Percentiles rank a stretch among this genome's conserved stretches.
These are phyloP conservation scores for Platorchestia sp. DNA, from an alignment of 1,140 invertebrate genomes.

Conservation along the genomic window DNA sequence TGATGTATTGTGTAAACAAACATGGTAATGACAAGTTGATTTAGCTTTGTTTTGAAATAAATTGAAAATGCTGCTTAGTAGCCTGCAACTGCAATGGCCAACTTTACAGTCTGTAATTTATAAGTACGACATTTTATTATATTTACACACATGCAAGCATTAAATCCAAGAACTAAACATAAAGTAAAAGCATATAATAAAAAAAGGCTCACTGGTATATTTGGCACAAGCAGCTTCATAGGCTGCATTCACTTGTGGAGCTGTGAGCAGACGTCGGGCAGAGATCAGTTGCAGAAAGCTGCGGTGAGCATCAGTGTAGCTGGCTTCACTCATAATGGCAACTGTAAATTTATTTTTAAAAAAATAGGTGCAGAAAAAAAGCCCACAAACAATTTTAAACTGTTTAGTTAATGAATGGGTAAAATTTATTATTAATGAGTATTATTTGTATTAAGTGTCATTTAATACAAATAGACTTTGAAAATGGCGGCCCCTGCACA, in stretches of 20 bases:
- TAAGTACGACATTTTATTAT: neutral
- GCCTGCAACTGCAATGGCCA: neutral
- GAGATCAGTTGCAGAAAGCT: conserved; percentile 22
- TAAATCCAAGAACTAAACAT: too few species aligned
- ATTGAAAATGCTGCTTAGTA: neutral
- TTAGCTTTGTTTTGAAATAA: neutral
- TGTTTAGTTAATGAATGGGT: too few species aligned
- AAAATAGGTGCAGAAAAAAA: too few species aligned
- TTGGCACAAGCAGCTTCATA: conserved; percentile 48
- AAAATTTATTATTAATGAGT: too few species aligned
- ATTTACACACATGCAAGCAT: too few species aligned
- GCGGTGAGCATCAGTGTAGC: conserved; percentile 29
- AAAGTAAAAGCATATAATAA: too few species aligned
- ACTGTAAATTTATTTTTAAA: too few species aligned
- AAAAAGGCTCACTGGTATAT: neutral
- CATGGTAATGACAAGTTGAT: neutral
- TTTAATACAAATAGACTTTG: too few species aligned
- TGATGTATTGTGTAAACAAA: neutral
- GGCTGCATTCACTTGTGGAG: conserved; percentile 23
- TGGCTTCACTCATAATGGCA: neutral
- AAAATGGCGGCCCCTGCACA: too few species aligned
- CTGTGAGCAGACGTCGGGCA: neutral
- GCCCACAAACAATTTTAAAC: too few species aligned
- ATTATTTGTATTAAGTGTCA: too few species aligned
- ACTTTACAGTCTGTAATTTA: neutral